Evolutionary conservation across 2,113 vertebrate genomes (phyloP).

Genomic region (Salvator merianae): DNA sequence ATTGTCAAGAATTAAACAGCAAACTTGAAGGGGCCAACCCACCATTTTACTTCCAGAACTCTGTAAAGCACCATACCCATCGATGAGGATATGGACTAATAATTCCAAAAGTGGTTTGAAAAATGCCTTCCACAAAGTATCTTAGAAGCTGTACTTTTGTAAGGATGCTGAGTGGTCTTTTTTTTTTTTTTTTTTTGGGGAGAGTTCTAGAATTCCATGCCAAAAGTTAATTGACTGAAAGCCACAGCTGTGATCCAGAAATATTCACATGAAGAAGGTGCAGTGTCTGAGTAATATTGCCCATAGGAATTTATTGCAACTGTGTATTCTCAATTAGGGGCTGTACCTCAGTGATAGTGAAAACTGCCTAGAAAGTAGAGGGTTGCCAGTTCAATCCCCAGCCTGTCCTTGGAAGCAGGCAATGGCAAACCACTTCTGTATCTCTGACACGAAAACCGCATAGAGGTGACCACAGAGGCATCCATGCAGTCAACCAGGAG

Average conservation of each 20-base stretch:
- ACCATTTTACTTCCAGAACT: not conserved
- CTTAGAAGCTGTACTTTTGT: not conserved
- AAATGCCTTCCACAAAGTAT: too few species aligned
- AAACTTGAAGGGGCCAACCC: not conserved
- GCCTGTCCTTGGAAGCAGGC: too few species aligned
- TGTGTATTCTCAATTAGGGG: too few species aligned
- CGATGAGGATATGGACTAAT: not conserved
- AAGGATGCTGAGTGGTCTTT: not conserved
- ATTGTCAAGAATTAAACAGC: not conserved
- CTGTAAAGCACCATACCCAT: not conserved
- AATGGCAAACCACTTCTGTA: too few species aligned
- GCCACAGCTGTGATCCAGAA: not conserved
- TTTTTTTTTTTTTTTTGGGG: not conserved
- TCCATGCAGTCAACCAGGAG: too few species aligned
- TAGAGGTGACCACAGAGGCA: too few species aligned
- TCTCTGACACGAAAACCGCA: too few species aligned
- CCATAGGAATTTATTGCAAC: not conserved
- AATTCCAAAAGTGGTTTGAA: not conserved
- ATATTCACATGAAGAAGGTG: not conserved
- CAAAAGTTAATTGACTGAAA: not conserved
- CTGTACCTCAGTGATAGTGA: too few species aligned
- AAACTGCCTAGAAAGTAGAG: too few species aligned
- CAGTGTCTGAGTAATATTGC: not conserved
- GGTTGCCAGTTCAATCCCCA: too few species aligned
- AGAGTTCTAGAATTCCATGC: not conserved